Base-by-base conservation (phyloP, 1,140 invertebrate genomes). In the Saccostrea glomerata region DNA sequence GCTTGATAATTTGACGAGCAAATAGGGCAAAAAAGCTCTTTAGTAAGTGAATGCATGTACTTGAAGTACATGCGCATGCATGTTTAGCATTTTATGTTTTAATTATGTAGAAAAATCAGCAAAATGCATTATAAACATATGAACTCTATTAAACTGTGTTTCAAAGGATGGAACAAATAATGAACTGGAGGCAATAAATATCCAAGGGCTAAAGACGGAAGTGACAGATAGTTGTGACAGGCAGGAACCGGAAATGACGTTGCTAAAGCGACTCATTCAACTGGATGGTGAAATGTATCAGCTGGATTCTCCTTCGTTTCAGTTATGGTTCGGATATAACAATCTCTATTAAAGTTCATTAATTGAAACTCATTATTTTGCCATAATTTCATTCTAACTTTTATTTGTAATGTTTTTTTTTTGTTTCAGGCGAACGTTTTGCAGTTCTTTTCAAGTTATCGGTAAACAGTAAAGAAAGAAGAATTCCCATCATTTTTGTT, bases 371-470 rank as follows among this genome's bases (percentile, higher is more conserved):
- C 6, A 36, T 7, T 66, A 66, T 17, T 9, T 6, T 20, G 17
- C 47, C 47, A 11, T 47, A 11, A 47, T 47, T 47, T 47, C 47
- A 47, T 47, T 66, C n/a, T 15, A 63, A 15, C 13, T 63, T 66
- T 66, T 36, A 36, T 36, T 36, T 36, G 30, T 36, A 66, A 4
- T 66, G 17, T 9, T 66, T 66, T 20, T 66, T 47, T 11, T 47
- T 66, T 66, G 7, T 66, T 66, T 11, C 60, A 66, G 60, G 60
- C 23, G 60, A 23, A 66, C 23, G 60, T 66, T 20, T 20, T 66
- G 17, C 60, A 66, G 23, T n/a, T 66, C 60, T 66, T 66, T 20
- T n/a, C 60, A 66, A 66, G 60, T 66, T 66, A 66, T 66, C 23
- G 20, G 17, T 66, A 2, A 66, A 66, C 0, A n/a, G 17, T 20